phyloP scores from a whole-genome alignment of 2,797 vertebrate genomes.

The Artibeus jamaicensis region DNA sequence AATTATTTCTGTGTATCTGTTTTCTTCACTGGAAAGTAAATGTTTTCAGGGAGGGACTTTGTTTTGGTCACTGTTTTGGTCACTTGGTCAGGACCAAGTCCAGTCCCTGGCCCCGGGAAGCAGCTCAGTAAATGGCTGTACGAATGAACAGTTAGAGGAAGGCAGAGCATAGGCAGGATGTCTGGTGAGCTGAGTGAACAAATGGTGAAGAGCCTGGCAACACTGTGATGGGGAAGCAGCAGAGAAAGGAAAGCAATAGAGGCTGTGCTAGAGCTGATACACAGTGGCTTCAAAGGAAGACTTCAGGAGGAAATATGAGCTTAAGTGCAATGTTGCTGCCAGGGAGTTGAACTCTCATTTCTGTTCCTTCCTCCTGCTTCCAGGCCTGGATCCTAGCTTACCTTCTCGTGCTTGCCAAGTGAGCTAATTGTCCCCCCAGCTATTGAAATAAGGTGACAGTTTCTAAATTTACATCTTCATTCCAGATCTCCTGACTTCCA shows the following conservation, averaged over 20 bases:
- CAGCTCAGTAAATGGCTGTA: conserved; percentile 8
- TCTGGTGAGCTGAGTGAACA: conserved; percentile 11
- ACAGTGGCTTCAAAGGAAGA: conserved; percentile 78
- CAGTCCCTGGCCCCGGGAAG: neutral
- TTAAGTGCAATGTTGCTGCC: neutral
- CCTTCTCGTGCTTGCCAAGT: neutral
- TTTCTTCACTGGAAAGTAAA: neutral
- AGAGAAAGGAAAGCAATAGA: conserved; percentile 79
- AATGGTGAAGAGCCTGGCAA: neutral
- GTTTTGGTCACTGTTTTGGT: neutral
- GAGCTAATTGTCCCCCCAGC: neutral
- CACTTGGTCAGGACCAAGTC: neutral
- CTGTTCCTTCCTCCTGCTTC: neutral
- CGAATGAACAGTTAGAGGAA: neutral
- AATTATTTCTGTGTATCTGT: neutral
- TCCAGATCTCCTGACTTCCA: neutral
- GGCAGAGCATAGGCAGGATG: neutral
- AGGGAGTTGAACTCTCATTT: neutral
- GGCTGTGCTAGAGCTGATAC: conserved; percentile 77
- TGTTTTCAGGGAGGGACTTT: neutral
- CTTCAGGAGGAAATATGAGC: conserved; percentile 48
- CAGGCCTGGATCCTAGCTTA: neutral
- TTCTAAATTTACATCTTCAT: neutral
- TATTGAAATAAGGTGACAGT: neutral
- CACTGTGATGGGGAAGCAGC: conserved; percentile 73